Percentiles rank a stretch among this genome's conserved stretches.
Evolutionary conservation across 2,797 vertebrate species (phyloP).

Genomic region (Sylvia borin): DNA sequence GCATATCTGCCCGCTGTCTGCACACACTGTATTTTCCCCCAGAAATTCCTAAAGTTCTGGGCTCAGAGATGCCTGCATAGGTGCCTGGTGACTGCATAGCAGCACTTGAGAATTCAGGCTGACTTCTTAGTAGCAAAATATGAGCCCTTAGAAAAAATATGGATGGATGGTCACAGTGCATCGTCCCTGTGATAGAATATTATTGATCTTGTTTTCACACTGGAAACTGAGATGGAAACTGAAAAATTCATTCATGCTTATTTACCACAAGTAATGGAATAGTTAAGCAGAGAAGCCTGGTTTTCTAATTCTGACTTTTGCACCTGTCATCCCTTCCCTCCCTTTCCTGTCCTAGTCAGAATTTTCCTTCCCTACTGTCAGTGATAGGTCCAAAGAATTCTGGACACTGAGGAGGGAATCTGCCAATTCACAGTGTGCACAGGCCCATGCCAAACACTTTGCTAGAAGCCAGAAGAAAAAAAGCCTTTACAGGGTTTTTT

Average conservation of each 20-base stretch:
- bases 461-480: neutral
- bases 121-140: neutral
- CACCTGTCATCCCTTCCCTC: neutral
- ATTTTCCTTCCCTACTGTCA: neutral
- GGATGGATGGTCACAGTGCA: rapidly evolving
- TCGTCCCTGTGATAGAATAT: neutral
- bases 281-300: neutral
- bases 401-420: neutral
- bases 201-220: neutral
- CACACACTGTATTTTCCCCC: neutral
- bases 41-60: neutral
- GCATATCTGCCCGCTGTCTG: neutral
- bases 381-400: neutral
- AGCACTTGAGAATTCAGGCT: neutral
- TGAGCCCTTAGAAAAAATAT: neutral
- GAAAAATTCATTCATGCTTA: neutral
- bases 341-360: neutral
- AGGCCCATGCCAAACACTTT: neutral
- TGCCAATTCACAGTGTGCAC: neutral
- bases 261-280: neutral
- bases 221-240: neutral
- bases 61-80: neutral
- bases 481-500: neutral
- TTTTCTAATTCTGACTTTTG: neutral
- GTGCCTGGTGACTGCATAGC: neutral